Evolutionary conservation across 2,797 vertebrate genomes (phyloP), one percentile per base, ranked within the genome.

Genomic region (Leptodactylus fallax): DNA sequence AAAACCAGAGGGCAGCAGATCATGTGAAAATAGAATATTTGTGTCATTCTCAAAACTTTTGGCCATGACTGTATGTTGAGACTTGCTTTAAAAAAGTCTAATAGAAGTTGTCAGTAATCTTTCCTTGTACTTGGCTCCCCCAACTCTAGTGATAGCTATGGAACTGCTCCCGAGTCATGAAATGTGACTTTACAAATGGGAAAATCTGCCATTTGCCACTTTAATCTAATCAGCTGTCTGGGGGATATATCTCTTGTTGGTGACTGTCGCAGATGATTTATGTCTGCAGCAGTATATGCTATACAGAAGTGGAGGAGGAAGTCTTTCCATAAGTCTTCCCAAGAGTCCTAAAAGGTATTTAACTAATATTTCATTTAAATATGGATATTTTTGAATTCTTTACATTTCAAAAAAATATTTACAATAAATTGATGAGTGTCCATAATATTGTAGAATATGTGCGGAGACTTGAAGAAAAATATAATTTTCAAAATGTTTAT

Each of bases 231-330:
- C 47, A 36, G 83, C 76, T 88, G 87, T 76, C 74, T 72, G 23
- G 27, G 27, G 77, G 23, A 45, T 36, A 17, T 0, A 17, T 85
- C 83, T 79, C 61, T 21, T 56, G 72, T 67, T 36, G 77, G 63
- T 72, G 76, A 56, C 56, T 88, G 82, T 88, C 87, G 13, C 27
- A 21, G 1, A 25, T 88, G 78, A 79, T 85, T 84, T 88, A 79
- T 88, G 81, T 63, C 36, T 27, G 65, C 21, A 45, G 53, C 49
- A 12, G 13, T 55, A 55, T 55, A 36, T 36, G 36, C 36, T 36
- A 8, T 14, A 55, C 8, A 14, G 53, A 55, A 55, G 53, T 55
- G 11, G 53, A 13, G 10, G 53, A 14, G 12, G 53, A 55, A 55
- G 53, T 3, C 11, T 36, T 36, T 4, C 36, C 36, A 36, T 36